Evolutionary conservation across 1,140 invertebrate genomes (phyloP), one percentile per base, ranked within the genome.

Genomic region (Leguminivora glycinivorella): DNA sequence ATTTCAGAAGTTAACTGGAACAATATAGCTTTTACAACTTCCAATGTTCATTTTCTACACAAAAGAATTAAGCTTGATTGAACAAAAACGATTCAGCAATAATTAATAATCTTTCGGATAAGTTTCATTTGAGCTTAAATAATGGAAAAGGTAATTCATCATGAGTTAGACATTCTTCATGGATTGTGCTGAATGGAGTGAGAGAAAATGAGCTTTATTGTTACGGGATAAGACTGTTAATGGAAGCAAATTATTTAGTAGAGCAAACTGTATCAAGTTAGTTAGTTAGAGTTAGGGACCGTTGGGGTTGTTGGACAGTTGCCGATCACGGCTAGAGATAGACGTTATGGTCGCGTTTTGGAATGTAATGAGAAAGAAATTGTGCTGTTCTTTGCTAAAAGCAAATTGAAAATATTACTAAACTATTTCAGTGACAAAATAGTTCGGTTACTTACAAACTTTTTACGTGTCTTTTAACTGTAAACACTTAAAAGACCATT

Each of bases 121-220:
- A 63, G 26, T 63, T 63, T 63, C 58, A 31, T 63, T 63, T 17
- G 14, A 29, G 58, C 58, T 63, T 63, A 34, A 63, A 63, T 63
- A 63, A 63, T 63, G 31, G 58, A 63, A 63, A 63, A 34, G 58
- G 58, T 63, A 4, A 63, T 63, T 63, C 58, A 29, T 63, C 58
- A 63, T 63, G 58, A 63, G 25, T 31, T 63, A 25, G 58, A 58
- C 12, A 60, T 63, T 63, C 58, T 19, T 63, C 26, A 12, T 63
- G 56, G 9, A 56, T 22, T 56, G 56, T 7, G 56, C 56, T 14
- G 25, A 29, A n/a, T 29, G 24, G 25, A 58, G n/a, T n/a, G 24
- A 9, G 1, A 12, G 25, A 63, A 63, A 63, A n/a, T 63, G 58
- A 29, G 9, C 58, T 63, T 17, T 63, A 63, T 63, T 29, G 14